Base-by-base conservation (phyloP, 2,113 vertebrate genomes). In the Scophthalmus maximus region DNA sequence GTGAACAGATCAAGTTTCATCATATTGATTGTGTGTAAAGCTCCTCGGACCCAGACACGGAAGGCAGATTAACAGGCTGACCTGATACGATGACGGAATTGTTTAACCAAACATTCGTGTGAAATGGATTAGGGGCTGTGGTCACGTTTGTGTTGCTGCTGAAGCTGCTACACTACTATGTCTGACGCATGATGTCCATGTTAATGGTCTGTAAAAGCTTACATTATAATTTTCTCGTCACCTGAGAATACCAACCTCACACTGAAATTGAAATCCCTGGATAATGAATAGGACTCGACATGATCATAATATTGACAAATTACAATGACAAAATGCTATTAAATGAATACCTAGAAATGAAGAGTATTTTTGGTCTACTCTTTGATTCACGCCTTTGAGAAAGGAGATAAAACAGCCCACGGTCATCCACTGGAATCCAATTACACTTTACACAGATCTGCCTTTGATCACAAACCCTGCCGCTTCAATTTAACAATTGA, bases 11-110 rank as follows among this genome's bases (percentile, higher is more conserved):
- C 55, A 34, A 30, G 47, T 46, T 68, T 85, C 71, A 88, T 90
- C 79, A 81, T 88, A 90, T 87, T 90, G 88, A 91, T 87, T 87
- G 78, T 85, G 77, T 78, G 58, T 82, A 85, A 92, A 93, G 70
- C 85, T 64, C 53, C 63, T 67, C 47, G 65, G 58, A 64, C 22
- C 46, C 78, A 82, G 68, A 87, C 79, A 79, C 18, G 12, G 27
- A 80, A 51, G 76, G 72, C 71, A 87, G 89, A 89, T 92, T 92
- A 93, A 80, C 67, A 80, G 79, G 88, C 87, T 91, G 83, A 86
- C 82, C 69, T 89, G 78, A 89, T 79, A 65, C 52, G 56, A 50
- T 59, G 22, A 38, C 30, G 63, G 68, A 66, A 46, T 17, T 25
- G 9, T 90, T 87, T 60, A 80, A 73, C n/a, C 4, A 47, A 77